A percentile compares a stretch with the other conserved stretches of the same genome.
These are phyloP conservation scores for Sebastes diaconus DNA, from an alignment of 2,797 vertebrate species.

Conservation along the genomic window DNA sequence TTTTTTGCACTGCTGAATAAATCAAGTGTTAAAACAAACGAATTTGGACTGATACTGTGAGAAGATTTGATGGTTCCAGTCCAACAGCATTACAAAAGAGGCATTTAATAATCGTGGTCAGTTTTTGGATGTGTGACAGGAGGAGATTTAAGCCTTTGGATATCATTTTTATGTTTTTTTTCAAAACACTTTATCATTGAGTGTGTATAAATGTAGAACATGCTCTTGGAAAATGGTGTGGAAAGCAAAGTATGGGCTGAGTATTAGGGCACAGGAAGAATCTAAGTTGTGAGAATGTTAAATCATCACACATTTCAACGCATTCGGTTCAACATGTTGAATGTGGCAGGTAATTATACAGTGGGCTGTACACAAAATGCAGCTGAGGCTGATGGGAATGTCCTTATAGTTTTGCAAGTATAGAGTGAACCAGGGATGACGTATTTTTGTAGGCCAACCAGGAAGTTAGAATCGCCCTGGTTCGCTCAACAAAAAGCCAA, in stretches of 20 bases:
- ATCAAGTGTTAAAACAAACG: slow-evolving; percentile 55
- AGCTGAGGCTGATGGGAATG: not conserved
- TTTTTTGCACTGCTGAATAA: slow-evolving; percentile 51
- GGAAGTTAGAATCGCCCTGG: too few relatives aligned
- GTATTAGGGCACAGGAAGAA: not conserved
- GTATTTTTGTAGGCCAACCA: too few relatives aligned
- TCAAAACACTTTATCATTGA: not conserved
- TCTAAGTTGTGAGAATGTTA: not conserved
- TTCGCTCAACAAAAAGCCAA: too few relatives aligned
- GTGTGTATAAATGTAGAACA: not conserved
- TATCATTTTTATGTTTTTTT: slow-evolving; percentile 6
- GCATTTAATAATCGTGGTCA: slow-evolving; percentile 37
- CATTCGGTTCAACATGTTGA: not conserved
- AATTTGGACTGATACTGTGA: slow-evolving; percentile 44
- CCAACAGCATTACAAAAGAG: slow-evolving; percentile 46
- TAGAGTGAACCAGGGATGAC: too few relatives aligned
- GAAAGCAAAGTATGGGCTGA: not conserved
- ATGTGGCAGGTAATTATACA: not conserved
- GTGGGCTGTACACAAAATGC: not conserved
- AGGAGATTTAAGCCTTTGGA: slow-evolving; percentile 27
- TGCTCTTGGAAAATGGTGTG: not conserved
- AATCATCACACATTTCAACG: not conserved
- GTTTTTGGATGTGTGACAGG: slow-evolving; percentile 52
- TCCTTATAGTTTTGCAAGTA: not conserved
- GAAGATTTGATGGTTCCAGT: slow-evolving; percentile 42